phyloP scores from a whole-genome alignment of 2,113 vertebrate genomes.

The Stomatorhinus ivindoensis region DNA sequence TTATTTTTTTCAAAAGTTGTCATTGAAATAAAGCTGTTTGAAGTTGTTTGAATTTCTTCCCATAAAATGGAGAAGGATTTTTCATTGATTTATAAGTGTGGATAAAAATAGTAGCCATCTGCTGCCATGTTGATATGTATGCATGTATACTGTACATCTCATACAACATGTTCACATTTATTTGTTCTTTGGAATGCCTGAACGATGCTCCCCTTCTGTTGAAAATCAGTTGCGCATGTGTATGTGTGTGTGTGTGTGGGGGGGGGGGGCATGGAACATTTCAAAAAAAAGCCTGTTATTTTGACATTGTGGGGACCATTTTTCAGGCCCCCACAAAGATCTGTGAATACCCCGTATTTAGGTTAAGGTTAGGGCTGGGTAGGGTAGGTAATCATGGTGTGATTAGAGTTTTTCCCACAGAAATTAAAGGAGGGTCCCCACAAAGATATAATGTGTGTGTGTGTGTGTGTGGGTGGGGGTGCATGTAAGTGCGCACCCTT shows the following conservation, averaged over 20 bases:
- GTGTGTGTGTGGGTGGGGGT: background rate
- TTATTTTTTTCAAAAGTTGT: background rate
- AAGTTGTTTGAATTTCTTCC: background rate
- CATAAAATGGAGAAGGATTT: background rate
- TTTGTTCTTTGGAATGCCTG: background rate
- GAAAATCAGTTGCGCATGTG: background rate
- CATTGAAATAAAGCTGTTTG: background rate
- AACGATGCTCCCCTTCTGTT: background rate
- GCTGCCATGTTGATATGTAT: background rate
- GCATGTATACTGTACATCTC: background rate
- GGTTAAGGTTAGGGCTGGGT: background rate
- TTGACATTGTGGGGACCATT: background rate
- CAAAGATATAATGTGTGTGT: background rate
- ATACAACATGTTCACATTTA: background rate
- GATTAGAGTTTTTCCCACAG: background rate
- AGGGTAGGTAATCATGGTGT: background rate
- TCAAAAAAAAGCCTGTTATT: background rate
- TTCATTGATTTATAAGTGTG: background rate
- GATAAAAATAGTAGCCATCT: background rate
- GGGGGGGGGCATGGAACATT: no score
- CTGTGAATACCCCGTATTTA: background rate
- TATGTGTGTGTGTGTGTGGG: background rate
- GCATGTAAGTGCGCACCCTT: background rate
- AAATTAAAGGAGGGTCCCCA: background rate
- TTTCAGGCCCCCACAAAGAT: background rate